Evolutionary conservation across 2,113 vertebrate genomes (phyloP).

Genomic region (Otis tarda): DNA sequence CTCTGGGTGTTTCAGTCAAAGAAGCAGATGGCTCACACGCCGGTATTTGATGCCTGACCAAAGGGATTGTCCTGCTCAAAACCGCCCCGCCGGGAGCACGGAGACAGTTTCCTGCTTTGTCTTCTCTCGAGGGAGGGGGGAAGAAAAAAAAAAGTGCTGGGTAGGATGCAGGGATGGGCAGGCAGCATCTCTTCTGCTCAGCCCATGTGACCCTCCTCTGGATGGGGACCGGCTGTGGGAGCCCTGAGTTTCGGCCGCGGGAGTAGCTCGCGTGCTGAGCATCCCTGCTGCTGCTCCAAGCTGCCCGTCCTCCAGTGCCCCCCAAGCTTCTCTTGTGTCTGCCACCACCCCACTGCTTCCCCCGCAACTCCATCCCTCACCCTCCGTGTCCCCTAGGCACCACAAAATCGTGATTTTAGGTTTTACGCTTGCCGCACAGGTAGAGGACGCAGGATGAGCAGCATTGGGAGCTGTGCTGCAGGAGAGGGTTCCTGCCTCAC

Average conservation of each 20-base stretch:
- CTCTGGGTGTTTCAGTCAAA: constrained; percentile 9
- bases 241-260: rapidly evolving
- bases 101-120: not conserved
- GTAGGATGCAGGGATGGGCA: not conserved
- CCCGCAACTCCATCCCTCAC: not conserved
- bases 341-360: not conserved
- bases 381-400: too few species aligned
- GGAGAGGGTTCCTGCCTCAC: too few species aligned
- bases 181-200: not conserved
- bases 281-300: not conserved
- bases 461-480: too few species aligned
- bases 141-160: not conserved
- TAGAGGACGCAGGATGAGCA: too few species aligned
- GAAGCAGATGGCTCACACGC: constrained; percentile 43
- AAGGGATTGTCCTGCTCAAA: constrained; percentile 33
- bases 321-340: not conserved
- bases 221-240: not conserved
- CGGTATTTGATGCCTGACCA: constrained; percentile 34
- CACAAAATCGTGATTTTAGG: too few species aligned
- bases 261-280: not conserved
- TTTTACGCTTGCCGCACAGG: too few species aligned
- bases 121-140: not conserved
- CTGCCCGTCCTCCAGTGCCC: not conserved
- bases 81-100: not conserved
- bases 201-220: rapidly evolving